These are phyloP conservation scores for Scrobipalpa costella DNA, from an alignment of 2,888 invertebrate genomes.

Conservation along the genomic window DNA sequence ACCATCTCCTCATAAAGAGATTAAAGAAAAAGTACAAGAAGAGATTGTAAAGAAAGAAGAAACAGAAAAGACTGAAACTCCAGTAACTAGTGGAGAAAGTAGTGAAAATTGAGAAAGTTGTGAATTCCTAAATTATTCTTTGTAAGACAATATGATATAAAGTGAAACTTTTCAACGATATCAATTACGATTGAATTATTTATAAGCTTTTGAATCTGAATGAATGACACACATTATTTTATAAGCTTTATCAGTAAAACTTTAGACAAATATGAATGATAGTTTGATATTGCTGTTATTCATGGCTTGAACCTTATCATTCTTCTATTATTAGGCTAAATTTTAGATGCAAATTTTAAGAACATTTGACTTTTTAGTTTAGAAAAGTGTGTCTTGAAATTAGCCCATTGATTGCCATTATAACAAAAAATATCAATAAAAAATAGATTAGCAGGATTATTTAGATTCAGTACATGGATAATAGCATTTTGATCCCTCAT, in stretches of 20 bases:
- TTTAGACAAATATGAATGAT: not conserved
- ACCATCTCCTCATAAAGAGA: not conserved
- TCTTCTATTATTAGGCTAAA: too few relatives aligned
- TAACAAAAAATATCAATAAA: too few relatives aligned
- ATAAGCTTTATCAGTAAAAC: not conserved
- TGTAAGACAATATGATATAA: conserved; percentile 35
- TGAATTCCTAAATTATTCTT: conserved; percentile 15
- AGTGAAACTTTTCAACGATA: conserved; percentile 15
- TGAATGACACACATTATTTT: not conserved
- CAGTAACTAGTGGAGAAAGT: conserved; percentile 37
- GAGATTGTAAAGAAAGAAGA: conserved; percentile 35
- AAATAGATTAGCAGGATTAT: too few relatives aligned
- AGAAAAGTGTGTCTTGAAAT: too few relatives aligned
- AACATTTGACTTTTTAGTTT: too few relatives aligned
- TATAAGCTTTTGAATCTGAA: not conserved
- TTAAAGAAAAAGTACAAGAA: conserved; percentile 27
- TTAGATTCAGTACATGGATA: too few relatives aligned
- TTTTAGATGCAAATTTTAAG: too few relatives aligned
- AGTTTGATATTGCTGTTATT: too few relatives aligned
- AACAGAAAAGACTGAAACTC: conserved; percentile 38
- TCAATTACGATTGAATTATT: conserved; percentile 1
- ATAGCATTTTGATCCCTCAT: too few relatives aligned
- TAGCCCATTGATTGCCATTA: too few relatives aligned
- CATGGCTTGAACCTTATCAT: too few relatives aligned
- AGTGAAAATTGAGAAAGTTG: conserved; percentile 28